These are phyloP conservation scores for Delia radicum DNA, from an alignment of 1,140 invertebrate species.

Conservation along the genomic window DNA sequence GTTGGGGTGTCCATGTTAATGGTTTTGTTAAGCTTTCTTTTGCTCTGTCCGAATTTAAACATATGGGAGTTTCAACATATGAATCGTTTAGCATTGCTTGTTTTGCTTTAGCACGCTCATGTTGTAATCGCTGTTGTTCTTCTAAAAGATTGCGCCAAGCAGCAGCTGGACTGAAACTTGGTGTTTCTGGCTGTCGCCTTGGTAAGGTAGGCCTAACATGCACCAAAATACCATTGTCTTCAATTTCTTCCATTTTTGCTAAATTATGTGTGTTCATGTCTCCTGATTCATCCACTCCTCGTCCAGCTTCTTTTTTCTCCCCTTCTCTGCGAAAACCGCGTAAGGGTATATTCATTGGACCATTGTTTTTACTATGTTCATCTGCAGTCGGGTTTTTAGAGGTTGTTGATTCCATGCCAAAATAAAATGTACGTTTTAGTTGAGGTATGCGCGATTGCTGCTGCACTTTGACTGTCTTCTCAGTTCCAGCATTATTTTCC, in stretches of 20 bases:
- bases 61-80: constrained; percentile 30
- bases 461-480: too few species aligned
- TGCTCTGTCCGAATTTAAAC: constrained; percentile 6
- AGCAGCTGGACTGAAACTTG: constrained; percentile 77
- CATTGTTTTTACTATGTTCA: neutral
- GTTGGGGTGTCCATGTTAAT: constrained; percentile 76
- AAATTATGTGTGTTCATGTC: constrained; percentile 28
- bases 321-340: too few species aligned
- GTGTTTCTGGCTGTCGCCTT: constrained; percentile 72
- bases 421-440: constrained; percentile 71
- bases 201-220: constrained; percentile 75
- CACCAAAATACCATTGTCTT: constrained; percentile 65
- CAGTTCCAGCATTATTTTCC: neutral
- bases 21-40: constrained; percentile 24
- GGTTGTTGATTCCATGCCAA: constrained; percentile 65
- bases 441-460: constrained; percentile 58
- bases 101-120: neutral
- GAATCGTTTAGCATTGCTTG: neutral
- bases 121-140: constrained; percentile 8
- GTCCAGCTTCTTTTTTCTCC: too few species aligned
- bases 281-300: constrained; percentile 38
- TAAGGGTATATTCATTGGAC: too few species aligned
- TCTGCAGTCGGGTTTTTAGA: neutral
- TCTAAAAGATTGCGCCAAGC: constrained; percentile 72
- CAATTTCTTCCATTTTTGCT: constrained; percentile 27